Evolutionary conservation across 2,888 invertebrate species (phyloP).

Genomic region (Dynastes grantii): DNA sequence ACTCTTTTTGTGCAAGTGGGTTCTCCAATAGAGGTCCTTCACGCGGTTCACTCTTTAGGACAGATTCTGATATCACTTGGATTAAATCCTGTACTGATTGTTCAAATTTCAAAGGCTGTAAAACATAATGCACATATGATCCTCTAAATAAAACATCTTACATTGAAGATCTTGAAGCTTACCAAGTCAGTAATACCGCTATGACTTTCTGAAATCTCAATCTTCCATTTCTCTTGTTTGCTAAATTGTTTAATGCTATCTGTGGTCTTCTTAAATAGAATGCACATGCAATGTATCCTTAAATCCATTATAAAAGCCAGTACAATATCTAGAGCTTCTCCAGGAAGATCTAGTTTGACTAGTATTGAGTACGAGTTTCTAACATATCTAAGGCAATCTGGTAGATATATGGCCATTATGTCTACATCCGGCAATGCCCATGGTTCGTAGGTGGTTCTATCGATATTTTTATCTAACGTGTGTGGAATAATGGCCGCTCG

Average conservation of each 20-base stretch:
- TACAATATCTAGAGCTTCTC: constrained; percentile 89
- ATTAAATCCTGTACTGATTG: constrained; percentile 82
- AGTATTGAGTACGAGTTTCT: constrained; percentile 86
- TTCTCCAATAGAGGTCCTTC: constrained; percentile 76
- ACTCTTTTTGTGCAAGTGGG: constrained; percentile 71
- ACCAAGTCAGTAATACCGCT: constrained; percentile 90
- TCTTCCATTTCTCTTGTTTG: constrained; percentile 88
- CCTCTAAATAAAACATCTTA: too few relatives aligned
- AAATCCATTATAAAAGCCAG: constrained; percentile 90
- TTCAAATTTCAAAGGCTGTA: constrained; percentile 82
- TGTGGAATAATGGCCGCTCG: constrained; percentile 82
- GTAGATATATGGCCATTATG: constrained; percentile 79
- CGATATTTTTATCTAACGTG: constrained; percentile 71
- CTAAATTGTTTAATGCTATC: constrained; percentile 82
- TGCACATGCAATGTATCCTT: constrained; percentile 88
- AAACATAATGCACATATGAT: constrained; percentile 45
- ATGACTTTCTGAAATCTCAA: constrained; percentile 87
- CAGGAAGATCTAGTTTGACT: constrained; percentile 88
- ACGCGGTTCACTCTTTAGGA: constrained; percentile 80
- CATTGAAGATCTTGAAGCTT: constrained; percentile 58
- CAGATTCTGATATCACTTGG: constrained; percentile 80
- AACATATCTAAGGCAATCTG: constrained; percentile 86
- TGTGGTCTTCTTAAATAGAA: constrained; percentile 88
- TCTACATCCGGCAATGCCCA: constrained; percentile 73
- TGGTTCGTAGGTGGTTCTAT: constrained; percentile 71